Percentiles rank a stretch among this genome's conserved stretches.
Conservation (phyloP, 2,113 vertebrate genomes). For the Excalfactoria chinensis region DNA sequence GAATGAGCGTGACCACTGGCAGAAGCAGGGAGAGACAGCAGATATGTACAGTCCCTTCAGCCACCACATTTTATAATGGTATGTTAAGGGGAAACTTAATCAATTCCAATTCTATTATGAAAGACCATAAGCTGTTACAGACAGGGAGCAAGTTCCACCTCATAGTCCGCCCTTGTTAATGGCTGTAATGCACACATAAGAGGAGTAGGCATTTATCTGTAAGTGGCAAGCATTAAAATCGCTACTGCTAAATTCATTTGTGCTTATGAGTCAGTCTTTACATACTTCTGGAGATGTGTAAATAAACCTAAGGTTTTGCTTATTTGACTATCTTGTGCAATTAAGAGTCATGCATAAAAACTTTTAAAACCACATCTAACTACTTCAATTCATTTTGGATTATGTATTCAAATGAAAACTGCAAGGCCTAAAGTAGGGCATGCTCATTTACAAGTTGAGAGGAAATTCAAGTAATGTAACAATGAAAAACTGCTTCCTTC, state of each 20-base stretch:
- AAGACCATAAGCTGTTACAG: not conserved
- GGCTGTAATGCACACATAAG: rapidly evolving
- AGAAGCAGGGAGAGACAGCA: not conserved
- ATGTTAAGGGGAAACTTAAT: rapidly evolving
- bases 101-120: not conserved
- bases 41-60: rapidly evolving
- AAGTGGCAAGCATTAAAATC: not conserved
- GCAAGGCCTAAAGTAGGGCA: not conserved
- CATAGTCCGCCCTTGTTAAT: not conserved
- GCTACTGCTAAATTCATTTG: not conserved
- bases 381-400: not conserved
- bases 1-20: not conserved
- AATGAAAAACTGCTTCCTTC: not conserved
- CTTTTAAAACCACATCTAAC: not conserved
- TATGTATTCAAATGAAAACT: slow-evolving; percentile 18
- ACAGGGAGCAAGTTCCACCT: not conserved
- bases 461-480: not conserved
- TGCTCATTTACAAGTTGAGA: not conserved
- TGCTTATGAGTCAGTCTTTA: slow-evolving; percentile 34
- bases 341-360: not conserved
- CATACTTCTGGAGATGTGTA: not conserved
- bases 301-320: not conserved
- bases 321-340: not conserved
- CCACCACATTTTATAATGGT: rapidly evolving
- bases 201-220: not conserved